These are phyloP conservation scores for Heliconius ismenius DNA, from an alignment of 2,888 invertebrate species.

Conservation along the genomic window DNA sequence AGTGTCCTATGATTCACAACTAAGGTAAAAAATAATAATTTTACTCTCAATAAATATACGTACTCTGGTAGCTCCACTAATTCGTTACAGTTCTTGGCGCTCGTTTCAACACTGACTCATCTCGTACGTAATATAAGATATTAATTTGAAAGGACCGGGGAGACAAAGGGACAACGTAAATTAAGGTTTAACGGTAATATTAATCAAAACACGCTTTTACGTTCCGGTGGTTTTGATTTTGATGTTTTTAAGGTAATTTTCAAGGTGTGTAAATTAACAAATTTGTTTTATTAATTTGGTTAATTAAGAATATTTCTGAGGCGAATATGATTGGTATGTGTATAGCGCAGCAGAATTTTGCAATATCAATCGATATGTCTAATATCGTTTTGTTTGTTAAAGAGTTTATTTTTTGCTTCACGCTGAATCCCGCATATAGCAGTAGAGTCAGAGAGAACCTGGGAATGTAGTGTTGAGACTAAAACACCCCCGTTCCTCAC, in stretches of 20 bases:
- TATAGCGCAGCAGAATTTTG: background rate
- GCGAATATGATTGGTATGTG: background rate
- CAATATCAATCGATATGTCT: background rate
- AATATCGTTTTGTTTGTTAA: too few relatives aligned
- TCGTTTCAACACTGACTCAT: constrained; percentile 38
- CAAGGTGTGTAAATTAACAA: background rate
- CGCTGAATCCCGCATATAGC: too few relatives aligned
- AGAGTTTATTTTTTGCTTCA: too few relatives aligned
- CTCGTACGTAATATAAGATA: constrained; percentile 16
- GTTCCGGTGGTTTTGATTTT: constrained; percentile 13
- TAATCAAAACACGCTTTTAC: constrained; percentile 25
- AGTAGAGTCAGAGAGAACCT: too few relatives aligned
- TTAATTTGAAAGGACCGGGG: constrained; percentile 30
- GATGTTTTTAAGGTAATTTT: constrained; percentile 15
- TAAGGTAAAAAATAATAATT: constrained; percentile 42
- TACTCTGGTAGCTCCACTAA: constrained; percentile 35
- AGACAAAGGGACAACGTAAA: constrained; percentile 34
- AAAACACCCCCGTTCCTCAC: too few relatives aligned
- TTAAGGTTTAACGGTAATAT: constrained; percentile 33
- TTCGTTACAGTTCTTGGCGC: constrained; percentile 39
- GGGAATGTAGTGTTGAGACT: too few relatives aligned
- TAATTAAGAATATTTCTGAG: background rate
- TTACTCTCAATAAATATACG: constrained; percentile 36
- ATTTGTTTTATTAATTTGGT: constrained; percentile 1
- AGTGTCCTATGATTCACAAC: constrained; percentile 51